Evolutionary conservation across 2,797 vertebrate genomes (phyloP).

Genomic region (Scolopax rusticola): DNA sequence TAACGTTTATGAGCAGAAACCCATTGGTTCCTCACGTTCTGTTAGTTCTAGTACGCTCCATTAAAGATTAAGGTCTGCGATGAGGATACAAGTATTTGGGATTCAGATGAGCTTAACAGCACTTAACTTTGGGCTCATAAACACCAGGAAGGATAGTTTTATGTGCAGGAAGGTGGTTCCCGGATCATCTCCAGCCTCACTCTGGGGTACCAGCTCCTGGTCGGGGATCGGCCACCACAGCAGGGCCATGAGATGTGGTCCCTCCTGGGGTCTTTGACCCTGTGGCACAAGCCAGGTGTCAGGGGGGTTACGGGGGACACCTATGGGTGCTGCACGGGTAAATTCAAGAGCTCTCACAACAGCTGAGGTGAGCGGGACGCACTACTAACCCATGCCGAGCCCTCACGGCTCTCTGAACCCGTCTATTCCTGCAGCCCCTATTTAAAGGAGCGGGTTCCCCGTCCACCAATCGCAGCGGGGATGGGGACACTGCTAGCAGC

Average conservation of each 20-base stretch:
- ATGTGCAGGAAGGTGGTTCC: rapidly evolving
- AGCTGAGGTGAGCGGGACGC: rapidly evolving
- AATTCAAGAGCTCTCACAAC: rapidly evolving
- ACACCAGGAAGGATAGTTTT: rapidly evolving
- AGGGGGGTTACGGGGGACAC: too few species aligned
- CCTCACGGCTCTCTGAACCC: rapidly evolving
- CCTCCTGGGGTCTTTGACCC: too few species aligned
- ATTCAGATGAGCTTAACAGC: rapidly evolving
- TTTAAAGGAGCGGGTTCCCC: background rate
- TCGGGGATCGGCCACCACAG: too few species aligned
- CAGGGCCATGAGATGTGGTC: too few species aligned
- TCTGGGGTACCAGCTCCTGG: too few species aligned
- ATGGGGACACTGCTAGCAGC: background rate
- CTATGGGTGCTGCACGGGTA: rapidly evolving
- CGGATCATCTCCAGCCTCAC: rapidly evolving
- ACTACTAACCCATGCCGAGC: rapidly evolving
- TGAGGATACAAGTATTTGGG: too few species aligned
- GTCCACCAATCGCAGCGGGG: slow-evolving; percentile 22
- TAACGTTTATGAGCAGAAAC: background rate
- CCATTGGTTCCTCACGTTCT: rapidly evolving
- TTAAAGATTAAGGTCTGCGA: rapidly evolving
- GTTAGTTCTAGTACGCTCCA: rapidly evolving
- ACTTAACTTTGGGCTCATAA: rapidly evolving
- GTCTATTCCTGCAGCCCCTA: rapidly evolving
- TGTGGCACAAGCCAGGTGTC: rapidly evolving